Evolutionary conservation across 92 coral and sea anemone genomes (phyloP).

Genomic region (Palythoa caribaeorum): DNA sequence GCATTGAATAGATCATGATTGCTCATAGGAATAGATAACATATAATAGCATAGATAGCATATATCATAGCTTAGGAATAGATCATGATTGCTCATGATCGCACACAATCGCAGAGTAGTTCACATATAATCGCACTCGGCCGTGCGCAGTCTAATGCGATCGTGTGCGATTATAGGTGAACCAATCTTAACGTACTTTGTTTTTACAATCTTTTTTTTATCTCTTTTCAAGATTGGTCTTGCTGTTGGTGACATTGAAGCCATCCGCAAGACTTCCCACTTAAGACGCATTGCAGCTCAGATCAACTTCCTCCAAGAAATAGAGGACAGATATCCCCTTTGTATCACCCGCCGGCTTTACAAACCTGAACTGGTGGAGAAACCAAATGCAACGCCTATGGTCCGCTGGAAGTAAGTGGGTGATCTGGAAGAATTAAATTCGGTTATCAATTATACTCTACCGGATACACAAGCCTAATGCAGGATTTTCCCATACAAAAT

Average conservation of each 20-base stretch:
- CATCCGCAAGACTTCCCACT: conserved; percentile 60
- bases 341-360: conserved; percentile 69
- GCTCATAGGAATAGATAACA: too few species aligned
- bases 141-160: too few species aligned
- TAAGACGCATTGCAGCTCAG: conserved; percentile 74
- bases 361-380: conserved; percentile 49
- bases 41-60: too few species aligned
- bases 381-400: conserved; percentile 60
- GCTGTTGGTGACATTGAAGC: conserved; percentile 74
- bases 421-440: not conserved
- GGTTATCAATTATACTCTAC: not conserved
- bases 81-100: too few species aligned
- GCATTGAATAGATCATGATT: too few species aligned
- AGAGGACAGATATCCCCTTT: conserved; percentile 73
- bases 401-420: conserved; percentile 43
- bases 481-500: not conserved
- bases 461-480: not conserved
- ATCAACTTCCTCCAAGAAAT: conserved; percentile 75
- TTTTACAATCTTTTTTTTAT: conserved; percentile 45
- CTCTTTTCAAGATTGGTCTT: conserved; percentile 56
- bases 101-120: too few species aligned
- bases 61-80: too few species aligned
- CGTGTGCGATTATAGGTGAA: too few species aligned
- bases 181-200: not conserved
- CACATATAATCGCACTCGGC: too few species aligned